Base-by-base conservation (phyloP, 2,888 invertebrate genomes). In the Tromatobia lineatoria region DNA sequence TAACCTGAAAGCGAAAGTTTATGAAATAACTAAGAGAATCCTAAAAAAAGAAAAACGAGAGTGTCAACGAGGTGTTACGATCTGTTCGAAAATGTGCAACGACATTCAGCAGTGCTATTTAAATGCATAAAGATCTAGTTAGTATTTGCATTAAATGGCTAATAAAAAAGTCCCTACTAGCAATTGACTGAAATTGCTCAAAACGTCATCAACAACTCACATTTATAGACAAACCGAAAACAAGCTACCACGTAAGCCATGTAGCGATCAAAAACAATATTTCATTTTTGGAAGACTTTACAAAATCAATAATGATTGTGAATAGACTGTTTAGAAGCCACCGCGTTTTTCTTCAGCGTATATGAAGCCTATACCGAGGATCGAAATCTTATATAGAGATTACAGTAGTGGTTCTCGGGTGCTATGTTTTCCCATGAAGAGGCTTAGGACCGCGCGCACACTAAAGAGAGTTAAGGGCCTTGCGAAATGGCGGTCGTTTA, bases 401-500 rank as follows among this genome's bases (percentile, higher is more conserved):
- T 92, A 52, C 70, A 69, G 88, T 88, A 82, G 89, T 86, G 15
- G 54, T 15, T 20, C 47, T 57, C 23, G 66, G 18, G 52, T 45
- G 54, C 71, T 50, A n/a, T 69, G 13, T 87, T 87, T 89, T 88
- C 87, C 87, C 85, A 86, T 86, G 88, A 25, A 23, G 57, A 54
- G 67, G 57, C 13, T 18, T 25, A 59, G 38, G 20, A 54, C 25
- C 47, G 66, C 54, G 73, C 45, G 18, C 86, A 89, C 90, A 90
- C 88, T 90, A 90, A 92, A 91, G 83, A 82, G 89, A 87, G 88
- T 90, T 71, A 89, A 91, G 89, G 89, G 90, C 88, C 90, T 89
- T 88, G 90, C 90, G 90, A 90, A 92, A 91, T 89, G 89, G 89
- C 88, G 89, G 92, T 91, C 91, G 92, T 91, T 92, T 90, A 88